A percentile compares a stretch with the other conserved stretches of the same genome.
phyloP scores from a whole-genome alignment of 2,113 vertebrate species.

The Dissostichus mawsoni region DNA sequence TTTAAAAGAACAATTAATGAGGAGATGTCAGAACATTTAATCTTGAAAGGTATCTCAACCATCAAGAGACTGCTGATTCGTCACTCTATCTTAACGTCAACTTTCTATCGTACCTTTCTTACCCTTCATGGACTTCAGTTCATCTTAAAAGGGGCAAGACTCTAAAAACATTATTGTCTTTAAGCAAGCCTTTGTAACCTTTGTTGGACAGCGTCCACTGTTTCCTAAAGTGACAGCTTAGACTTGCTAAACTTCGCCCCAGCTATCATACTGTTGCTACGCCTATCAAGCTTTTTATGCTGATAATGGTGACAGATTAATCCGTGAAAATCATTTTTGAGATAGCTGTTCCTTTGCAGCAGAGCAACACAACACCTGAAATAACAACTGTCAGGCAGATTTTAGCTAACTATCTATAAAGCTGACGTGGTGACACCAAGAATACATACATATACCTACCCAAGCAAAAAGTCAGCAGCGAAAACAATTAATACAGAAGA shows the following conservation, averaged over 20 bases:
- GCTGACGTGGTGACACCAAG: not conserved
- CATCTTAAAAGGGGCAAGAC: not conserved
- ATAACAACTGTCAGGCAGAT: not conserved
- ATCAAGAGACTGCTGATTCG: conserved; percentile 15
- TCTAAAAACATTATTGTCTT: not conserved
- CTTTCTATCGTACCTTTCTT: not conserved
- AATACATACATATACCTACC: not conserved
- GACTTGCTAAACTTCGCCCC: not conserved
- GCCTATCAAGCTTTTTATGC: not conserved
- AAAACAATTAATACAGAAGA: not conserved
- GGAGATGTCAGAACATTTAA: not conserved
- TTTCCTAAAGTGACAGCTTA: not conserved
- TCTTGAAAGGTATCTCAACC: too few relatives aligned
- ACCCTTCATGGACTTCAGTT: not conserved
- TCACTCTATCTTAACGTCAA: conserved; percentile 12
- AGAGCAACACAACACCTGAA: not conserved
- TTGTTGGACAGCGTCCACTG: not conserved
- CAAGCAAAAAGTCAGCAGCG: not conserved
- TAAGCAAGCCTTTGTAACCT: conserved; percentile 16
- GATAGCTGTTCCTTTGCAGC: too few relatives aligned
- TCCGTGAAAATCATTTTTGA: not conserved
- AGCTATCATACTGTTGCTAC: not conserved
- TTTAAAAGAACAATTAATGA: conserved; percentile 73
- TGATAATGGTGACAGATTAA: not conserved
- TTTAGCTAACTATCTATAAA: not conserved